phyloP scores from a whole-genome alignment of 1,140 invertebrate species.

The Lordiphosa mommai region DNA sequence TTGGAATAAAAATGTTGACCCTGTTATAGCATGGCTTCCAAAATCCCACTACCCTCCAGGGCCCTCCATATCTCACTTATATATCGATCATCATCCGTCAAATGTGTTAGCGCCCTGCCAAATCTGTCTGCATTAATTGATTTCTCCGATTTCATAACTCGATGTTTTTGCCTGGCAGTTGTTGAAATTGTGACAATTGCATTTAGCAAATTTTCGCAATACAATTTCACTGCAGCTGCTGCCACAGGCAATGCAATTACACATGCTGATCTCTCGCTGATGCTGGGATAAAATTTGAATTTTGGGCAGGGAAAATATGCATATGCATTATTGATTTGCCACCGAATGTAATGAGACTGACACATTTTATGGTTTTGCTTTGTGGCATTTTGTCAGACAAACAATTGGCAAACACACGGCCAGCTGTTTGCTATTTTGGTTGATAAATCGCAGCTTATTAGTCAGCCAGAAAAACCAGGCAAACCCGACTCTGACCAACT shows the following conservation, averaged over 20 bases:
- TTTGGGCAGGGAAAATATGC: conserved; percentile 21
- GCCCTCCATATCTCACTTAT: conserved; percentile 18
- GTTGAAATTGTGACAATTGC: conserved; percentile 49
- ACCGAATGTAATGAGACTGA: conserved; percentile 1
- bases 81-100: conserved; percentile 61
- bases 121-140: conserved; percentile 66
- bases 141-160: conserved; percentile 17
- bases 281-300: too few relatives aligned
- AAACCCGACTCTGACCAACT: conserved; percentile 34
- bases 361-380: not conserved
- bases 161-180: not conserved
- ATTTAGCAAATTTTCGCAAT: conserved; percentile 57
- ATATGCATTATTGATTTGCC: conserved; percentile 22
- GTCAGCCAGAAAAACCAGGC: conserved; percentile 31
- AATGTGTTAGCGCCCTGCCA: conserved; percentile 41
- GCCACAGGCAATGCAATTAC: conserved; percentile 56
- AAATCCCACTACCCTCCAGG: too few relatives aligned
- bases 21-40: too few relatives aligned
- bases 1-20: too few relatives aligned
- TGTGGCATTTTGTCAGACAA: not conserved
- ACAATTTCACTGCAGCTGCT: conserved; percentile 31
- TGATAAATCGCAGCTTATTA: conserved; percentile 65
- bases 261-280: conserved; percentile 38
- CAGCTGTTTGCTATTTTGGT: conserved; percentile 11
- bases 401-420: not conserved